Percentiles rank a stretch among this genome's conserved stretches.
Conservation (phyloP, 2,797 vertebrate species). For the Tachyglossus aculeatus region DNA sequence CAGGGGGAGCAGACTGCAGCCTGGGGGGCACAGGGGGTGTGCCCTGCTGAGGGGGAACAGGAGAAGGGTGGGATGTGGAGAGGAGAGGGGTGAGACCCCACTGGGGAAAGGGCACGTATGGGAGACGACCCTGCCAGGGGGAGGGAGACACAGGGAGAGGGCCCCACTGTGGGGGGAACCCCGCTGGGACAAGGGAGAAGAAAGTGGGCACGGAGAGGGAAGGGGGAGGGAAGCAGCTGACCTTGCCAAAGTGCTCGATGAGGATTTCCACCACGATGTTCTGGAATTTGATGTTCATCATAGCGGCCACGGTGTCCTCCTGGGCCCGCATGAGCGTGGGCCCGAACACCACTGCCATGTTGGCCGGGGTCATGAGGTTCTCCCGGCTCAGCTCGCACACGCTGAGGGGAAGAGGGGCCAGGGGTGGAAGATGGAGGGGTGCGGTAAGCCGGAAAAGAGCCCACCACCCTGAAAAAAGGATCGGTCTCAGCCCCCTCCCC, state of each 20-base stretch:
- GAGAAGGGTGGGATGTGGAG: background rate
- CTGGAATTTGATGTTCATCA: conserved; percentile 99
- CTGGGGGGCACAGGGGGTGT: background rate
- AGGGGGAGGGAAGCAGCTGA: conserved; percentile 56
- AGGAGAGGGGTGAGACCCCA: background rate
- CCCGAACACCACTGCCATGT: conserved; percentile 97
- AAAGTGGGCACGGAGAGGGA: background rate
- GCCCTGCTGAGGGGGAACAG: background rate
- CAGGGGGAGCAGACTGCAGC: too few species aligned
- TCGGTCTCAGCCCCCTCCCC: too few species aligned
- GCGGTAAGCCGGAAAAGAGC: background rate
- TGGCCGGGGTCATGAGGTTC: conserved; percentile 93
- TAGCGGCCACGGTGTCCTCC: conserved; percentile 96
- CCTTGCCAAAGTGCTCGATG: conserved; percentile 92
- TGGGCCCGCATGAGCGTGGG: conserved; percentile 95
- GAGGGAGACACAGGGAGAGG: background rate
- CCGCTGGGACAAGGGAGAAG: background rate
- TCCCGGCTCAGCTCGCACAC: conserved; percentile 89
- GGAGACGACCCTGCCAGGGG: too few species aligned
- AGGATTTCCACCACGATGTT: conserved; percentile 97
- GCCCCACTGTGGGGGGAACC: too few species aligned
- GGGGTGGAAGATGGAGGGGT: background rate
- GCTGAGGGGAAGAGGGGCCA: conserved; percentile 70
- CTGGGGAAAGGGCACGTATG: too few species aligned
- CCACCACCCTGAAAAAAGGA: too few species aligned